Base-by-base conservation (phyloP, 2,797 vertebrate species). In the Mormyrus proboscirostris region DNA sequence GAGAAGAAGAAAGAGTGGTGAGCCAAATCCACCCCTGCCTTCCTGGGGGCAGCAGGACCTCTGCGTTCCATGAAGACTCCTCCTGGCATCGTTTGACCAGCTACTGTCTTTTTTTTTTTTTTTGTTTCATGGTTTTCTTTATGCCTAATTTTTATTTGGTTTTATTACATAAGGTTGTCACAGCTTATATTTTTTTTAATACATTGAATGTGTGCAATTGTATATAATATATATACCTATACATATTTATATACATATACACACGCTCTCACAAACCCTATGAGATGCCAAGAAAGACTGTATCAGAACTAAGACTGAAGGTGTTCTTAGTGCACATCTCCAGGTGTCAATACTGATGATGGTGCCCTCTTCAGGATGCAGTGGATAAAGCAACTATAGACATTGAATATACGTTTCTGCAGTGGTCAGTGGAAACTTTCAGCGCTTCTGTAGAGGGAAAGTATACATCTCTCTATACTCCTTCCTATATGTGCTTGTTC, bases 1-100 rank as follows among this genome's bases (percentile, higher is more conserved):
- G 96, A 96, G 93, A 97, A 97, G 95, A 97, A 97, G 91, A 96
- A 97, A 90, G 97, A 97, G 89, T 97, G 96, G 96, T 96, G 95
- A 96, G 51, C 38, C 38, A 44, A 14, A 79, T 19, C 62, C 62
- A 33, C 0, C 19, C 41, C 76, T 8, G 33, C 76, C 79, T 44
- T 83, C 50, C 49, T 51, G 84, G 25, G 50, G 84, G 29, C 47
- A 85, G 90, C 88, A 88, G 86, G 87, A 88, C 29, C 25, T 25
- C 84, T 10, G 14, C 2, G 29, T 79, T 79, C 73, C 84, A 49
- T 33, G 5, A 38, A 87, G 57, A 88, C 38, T 65, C 19, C 51
- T 49, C 57, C 33, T 22, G 25, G 86, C 41, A 47, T 88, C 57
- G 8, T 47, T 55, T 38, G 29, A 59, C 41, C 38, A 65, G 86